Percentiles rank a stretch among this genome's conserved stretches.
phyloP scores from a whole-genome alignment of 2,113 vertebrate species.

The Asarcornis scutulata region DNA sequence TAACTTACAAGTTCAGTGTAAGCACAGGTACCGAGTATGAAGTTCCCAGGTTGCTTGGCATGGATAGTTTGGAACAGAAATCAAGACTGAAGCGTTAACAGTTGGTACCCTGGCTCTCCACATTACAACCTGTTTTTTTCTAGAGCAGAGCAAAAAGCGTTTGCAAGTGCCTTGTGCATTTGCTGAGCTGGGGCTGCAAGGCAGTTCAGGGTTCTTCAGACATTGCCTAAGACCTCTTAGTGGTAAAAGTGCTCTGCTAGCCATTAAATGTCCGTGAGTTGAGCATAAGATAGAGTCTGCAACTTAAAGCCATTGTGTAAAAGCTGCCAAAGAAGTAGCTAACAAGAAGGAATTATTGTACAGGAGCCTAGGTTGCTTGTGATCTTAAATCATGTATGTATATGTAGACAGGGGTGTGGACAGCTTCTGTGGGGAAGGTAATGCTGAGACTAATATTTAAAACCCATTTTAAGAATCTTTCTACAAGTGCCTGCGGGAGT shows the following conservation, averaged over 20 bases:
- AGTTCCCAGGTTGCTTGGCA: neutral
- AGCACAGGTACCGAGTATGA: neutral
- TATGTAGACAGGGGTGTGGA: neutral
- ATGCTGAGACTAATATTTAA: neutral
- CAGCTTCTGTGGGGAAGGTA: neutral
- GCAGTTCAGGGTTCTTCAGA: neutral
- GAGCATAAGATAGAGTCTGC: neutral
- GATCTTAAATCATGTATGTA: neutral
- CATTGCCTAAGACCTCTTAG: neutral
- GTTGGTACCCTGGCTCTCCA: neutral
- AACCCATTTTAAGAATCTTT: neutral
- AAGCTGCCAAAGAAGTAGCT: neutral
- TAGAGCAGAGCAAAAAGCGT: neutral
- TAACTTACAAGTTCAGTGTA: neutral
- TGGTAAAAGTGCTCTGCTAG: neutral
- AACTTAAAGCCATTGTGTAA: neutral
- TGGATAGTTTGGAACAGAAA: neutral
- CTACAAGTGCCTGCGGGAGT: neutral
- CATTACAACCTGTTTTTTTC: accelerated
- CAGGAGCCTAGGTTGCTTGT: accelerated
- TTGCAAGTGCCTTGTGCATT: accelerated
- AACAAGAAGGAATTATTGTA: neutral
- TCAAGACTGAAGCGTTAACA: neutral
- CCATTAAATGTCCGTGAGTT: neutral
- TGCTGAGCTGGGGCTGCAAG: neutral